Conservation (phyloP, 2,797 vertebrate species). For the Arrhamphus sclerolepis region DNA sequence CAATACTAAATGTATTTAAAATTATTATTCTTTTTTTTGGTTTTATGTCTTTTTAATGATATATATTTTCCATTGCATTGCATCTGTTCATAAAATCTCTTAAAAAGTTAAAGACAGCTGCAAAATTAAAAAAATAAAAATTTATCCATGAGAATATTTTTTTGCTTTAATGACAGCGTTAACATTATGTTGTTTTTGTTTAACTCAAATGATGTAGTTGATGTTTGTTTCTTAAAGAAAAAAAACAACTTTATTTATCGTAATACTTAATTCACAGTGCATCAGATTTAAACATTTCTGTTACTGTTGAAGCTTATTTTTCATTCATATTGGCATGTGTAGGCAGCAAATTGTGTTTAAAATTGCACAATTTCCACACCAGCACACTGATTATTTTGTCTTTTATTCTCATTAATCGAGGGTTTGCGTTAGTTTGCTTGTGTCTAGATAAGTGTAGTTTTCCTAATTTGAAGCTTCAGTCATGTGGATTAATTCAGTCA, state of each 20-base stretch:
- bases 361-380: conserved; percentile 29
- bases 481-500: conserved; percentile 48
- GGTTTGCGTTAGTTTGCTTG: conserved; percentile 33
- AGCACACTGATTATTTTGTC: conserved; percentile 45
- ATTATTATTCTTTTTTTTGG: conserved; percentile 3
- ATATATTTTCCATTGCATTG: conserved; percentile 3
- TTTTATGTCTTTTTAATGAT: no score
- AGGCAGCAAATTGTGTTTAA: conserved; percentile 15
- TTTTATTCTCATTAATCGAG: conserved; percentile 38
- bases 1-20: no score
- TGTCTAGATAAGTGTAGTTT: conserved; percentile 23
- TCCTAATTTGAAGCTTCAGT: conserved; percentile 32
- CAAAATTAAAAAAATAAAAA: neutral
- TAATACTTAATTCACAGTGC: neutral
- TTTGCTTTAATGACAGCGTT: conserved; percentile 14
- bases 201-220: neutral
- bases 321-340: no score
- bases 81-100: neutral
- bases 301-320: conserved; percentile 8
- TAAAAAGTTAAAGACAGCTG: conserved; percentile 21
- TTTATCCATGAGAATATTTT: conserved; percentile 8
- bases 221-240: conserved; percentile 3
- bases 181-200: neutral
- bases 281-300: conserved; percentile 2
- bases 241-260: neutral